Base-by-base conservation (phyloP, 92 coral and sea anemone species). In the Muricea muricata region DNA sequence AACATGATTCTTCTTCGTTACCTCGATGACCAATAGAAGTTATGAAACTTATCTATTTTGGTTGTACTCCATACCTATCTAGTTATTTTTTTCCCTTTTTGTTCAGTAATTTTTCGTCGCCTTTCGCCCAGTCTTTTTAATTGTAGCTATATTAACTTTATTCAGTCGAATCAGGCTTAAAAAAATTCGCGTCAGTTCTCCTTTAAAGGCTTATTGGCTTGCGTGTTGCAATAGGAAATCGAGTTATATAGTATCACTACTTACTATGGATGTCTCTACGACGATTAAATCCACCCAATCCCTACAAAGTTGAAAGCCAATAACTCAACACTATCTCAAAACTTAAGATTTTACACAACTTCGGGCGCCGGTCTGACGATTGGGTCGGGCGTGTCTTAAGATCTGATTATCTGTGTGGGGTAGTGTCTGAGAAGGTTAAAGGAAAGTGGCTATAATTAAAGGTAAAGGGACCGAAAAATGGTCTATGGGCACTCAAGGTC, bases 281-380 rank as follows among this genome's bases (percentile, higher is more conserved):
- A 32, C 18, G 21, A 39, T 28, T 63, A 63, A 63, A 63, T 63
- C 65, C 65, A 9, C 30, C 31, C 65, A 57, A 57, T 0, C 30
- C 34, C n/a, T 28, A 30, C 70, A 63, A 63, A 32, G 37, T 28
- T 28, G 70, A 32, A 39, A 32, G 37, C 37, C 70, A 63, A 30
- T 63, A 63, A 29, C 70, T 63, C 70, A 63, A 63, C 70, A 63
- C 70, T 10, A 6, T 63, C 34, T 30, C 70, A 15, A 29, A 5
- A 25, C 23, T 63, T 6, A 63, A 39, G 35, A 28, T 6, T 60
- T 24, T 26, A 28, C 70, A 28, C 39, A 63, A 6, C 35, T n/a
- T 20, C 21, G 70, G 70, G 39, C 70, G 70, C 70, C 70, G 21
- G 21, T 28, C 6, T 26, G 37, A 20, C 39, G 12, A 63, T 52